Percentiles rank a stretch among this genome's conserved stretches.
These are phyloP conservation scores for Aporophyla lueneburgensis DNA, from an alignment of 2,888 invertebrate species.

Conservation along the genomic window DNA sequence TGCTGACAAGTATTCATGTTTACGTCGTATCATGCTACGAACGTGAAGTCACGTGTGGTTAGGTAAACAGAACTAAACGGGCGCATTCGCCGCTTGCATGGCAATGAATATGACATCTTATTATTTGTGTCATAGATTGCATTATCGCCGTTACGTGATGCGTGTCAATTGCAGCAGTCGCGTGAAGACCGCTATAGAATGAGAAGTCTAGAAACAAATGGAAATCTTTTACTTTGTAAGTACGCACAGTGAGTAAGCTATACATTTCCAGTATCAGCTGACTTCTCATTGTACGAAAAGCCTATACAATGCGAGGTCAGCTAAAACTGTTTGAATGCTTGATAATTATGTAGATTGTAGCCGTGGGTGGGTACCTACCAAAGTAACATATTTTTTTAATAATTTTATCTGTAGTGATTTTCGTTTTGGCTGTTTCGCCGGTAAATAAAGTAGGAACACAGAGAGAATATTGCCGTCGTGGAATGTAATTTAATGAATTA, in stretches of 20 bases:
- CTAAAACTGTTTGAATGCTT: too few relatives aligned
- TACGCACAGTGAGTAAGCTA: too few relatives aligned
- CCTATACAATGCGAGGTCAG: too few relatives aligned
- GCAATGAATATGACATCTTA: constrained; percentile 56
- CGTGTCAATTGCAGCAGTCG: constrained; percentile 37
- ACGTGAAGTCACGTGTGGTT: constrained; percentile 68
- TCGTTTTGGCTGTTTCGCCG: not conserved
- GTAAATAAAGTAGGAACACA: constrained; percentile 1
- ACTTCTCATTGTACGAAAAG: too few relatives aligned
- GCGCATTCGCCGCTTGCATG: constrained; percentile 40
- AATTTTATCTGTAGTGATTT: not conserved
- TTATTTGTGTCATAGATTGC: constrained; percentile 40
- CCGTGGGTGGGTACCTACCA: not conserved
- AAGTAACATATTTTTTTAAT: not conserved
- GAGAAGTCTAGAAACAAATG: constrained; percentile 24
- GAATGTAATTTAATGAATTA: constrained; percentile 29
- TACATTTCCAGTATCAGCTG: too few relatives aligned
- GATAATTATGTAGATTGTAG: too few relatives aligned
- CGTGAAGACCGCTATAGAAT: constrained; percentile 53
- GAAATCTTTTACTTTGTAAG: not conserved
- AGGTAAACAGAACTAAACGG: constrained; percentile 44
- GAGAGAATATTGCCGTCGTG: not conserved
- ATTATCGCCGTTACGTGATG: constrained; percentile 44
- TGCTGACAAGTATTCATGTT: constrained; percentile 26
- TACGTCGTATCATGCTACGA: constrained; percentile 45